These are phyloP conservation scores for Andricus quercusramuli DNA, from an alignment of 2,888 invertebrate genomes.

Conservation along the genomic window DNA sequence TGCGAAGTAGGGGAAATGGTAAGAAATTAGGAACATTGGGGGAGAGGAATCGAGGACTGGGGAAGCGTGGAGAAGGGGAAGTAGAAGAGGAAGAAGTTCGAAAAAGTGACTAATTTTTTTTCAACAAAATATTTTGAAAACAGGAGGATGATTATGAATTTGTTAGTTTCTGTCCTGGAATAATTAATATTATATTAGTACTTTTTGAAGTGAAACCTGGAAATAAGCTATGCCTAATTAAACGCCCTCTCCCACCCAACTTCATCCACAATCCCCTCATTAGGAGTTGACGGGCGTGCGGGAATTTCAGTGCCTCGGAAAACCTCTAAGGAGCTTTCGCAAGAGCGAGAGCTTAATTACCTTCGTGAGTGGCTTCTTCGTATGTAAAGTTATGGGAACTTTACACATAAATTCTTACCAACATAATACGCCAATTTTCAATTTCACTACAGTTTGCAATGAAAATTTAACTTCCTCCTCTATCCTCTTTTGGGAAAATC, in stretches of 20 bases:
- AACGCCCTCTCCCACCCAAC: slow-evolving; percentile 57
- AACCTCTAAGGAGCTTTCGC: slow-evolving; percentile 70
- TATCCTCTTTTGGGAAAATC: background rate
- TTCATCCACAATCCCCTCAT: slow-evolving; percentile 69
- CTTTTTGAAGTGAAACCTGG: background rate
- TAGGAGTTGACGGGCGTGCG: slow-evolving; percentile 70
- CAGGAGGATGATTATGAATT: background rate
- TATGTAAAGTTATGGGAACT: slow-evolving; percentile 55
- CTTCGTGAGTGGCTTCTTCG: slow-evolving; percentile 38
- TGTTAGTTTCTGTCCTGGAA: background rate
- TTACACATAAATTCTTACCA: slow-evolving; percentile 12
- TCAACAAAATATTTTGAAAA: background rate
- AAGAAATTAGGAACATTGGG: too few species aligned
- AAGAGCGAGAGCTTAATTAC: slow-evolving; percentile 68
- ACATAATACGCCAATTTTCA: background rate
- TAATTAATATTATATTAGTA: background rate
- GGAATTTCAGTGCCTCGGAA: slow-evolving; percentile 70
- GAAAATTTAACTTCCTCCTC: background rate
- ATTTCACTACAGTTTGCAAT: background rate
- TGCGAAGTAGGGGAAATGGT: too few species aligned
- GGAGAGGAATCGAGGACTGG: too few species aligned
- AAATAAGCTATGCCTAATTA: slow-evolving; percentile 14
- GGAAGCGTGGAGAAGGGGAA: too few species aligned
- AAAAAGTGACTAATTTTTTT: background rate
- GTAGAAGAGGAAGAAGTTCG: too few species aligned